Conservation (phyloP, 2,113 vertebrate genomes). For the Reinhardtius hippoglossoides region DNA sequence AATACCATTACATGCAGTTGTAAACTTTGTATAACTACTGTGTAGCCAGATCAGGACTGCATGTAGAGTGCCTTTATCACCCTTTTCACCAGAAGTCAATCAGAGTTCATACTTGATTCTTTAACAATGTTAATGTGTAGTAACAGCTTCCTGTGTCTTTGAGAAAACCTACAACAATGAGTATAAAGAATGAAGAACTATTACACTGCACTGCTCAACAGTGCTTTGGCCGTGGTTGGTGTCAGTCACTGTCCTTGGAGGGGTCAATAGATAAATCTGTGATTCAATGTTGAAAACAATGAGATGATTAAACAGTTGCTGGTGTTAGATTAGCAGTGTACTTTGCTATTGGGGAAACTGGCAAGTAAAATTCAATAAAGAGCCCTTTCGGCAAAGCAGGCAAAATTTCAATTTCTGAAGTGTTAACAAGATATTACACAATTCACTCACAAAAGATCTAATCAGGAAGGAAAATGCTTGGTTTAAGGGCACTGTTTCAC, state of each 20-base stretch:
- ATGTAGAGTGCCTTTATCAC: too few relatives aligned
- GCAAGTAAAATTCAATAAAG: slow-evolving; percentile 53
- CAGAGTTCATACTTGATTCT: too few relatives aligned
- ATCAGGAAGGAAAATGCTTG: not conserved
- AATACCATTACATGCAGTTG: too few relatives aligned
- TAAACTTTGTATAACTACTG: too few relatives aligned
- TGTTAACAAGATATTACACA: slow-evolving; percentile 30
- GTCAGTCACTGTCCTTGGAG: slow-evolving; percentile 9
- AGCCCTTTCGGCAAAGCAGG: slow-evolving; percentile 16
- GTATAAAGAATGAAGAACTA: not conserved
- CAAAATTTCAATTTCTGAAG: slow-evolving; percentile 54
- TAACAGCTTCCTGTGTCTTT: too few relatives aligned
- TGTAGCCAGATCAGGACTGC: too few relatives aligned
- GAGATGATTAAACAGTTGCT: slow-evolving; percentile 60
- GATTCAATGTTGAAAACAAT: slow-evolving; percentile 58
- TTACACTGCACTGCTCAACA: not conserved
- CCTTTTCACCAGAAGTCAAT: too few relatives aligned
- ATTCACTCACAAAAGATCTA: not conserved
- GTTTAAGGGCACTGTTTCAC: slow-evolving; percentile 27
- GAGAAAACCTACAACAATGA: too few relatives aligned
- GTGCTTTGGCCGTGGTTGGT: not conserved
- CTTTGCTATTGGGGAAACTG: not conserved
- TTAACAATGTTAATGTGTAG: too few relatives aligned
- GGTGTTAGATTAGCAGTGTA: not conserved
- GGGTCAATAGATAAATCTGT: slow-evolving; percentile 47